Conservation (phyloP, 2,888 invertebrate species). For the Micoletzkya japonica region DNA sequence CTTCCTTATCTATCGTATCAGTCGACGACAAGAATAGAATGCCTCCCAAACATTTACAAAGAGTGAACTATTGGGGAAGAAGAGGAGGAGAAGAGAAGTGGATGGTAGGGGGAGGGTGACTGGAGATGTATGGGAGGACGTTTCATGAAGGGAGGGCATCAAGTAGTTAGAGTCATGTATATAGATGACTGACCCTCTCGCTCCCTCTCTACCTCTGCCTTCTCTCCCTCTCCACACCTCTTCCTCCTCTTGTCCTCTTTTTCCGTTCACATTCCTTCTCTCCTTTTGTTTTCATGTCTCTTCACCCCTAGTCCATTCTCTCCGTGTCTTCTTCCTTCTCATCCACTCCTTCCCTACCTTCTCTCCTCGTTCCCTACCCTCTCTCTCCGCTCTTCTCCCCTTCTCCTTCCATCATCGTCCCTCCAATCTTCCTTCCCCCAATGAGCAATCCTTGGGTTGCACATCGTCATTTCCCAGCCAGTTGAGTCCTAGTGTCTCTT, state of each 20-base stretch:
- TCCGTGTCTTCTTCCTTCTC: neutral
- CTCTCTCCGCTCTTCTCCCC: neutral
- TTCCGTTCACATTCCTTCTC: too few species aligned
- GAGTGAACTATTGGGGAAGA: slow-evolving; percentile 1
- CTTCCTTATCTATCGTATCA: too few species aligned
- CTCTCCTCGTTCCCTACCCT: neutral
- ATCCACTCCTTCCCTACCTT: too few species aligned
- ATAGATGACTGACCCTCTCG: too few species aligned
- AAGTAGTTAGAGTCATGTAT: neutral
- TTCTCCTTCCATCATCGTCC: neutral
- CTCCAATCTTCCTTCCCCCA: neutral
- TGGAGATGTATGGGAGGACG: too few species aligned
- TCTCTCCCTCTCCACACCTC: neutral
- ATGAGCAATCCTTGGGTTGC: neutral
- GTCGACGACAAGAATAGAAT: too few species aligned
- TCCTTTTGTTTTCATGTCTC: neutral
- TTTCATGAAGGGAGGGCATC: too few species aligned
- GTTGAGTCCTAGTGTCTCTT: too few species aligned
- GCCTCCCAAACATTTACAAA: too few species aligned
- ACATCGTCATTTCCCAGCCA: too few species aligned
- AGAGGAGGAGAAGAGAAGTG: neutral
- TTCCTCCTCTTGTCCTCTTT: neutral
- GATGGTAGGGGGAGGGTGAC: slow-evolving; percentile 5
- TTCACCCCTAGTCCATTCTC: neutral
- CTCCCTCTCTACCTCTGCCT: neutral